phyloP scores from a whole-genome alignment of 1,140 invertebrate genomes.

The Lordiphosa collinella region DNA sequence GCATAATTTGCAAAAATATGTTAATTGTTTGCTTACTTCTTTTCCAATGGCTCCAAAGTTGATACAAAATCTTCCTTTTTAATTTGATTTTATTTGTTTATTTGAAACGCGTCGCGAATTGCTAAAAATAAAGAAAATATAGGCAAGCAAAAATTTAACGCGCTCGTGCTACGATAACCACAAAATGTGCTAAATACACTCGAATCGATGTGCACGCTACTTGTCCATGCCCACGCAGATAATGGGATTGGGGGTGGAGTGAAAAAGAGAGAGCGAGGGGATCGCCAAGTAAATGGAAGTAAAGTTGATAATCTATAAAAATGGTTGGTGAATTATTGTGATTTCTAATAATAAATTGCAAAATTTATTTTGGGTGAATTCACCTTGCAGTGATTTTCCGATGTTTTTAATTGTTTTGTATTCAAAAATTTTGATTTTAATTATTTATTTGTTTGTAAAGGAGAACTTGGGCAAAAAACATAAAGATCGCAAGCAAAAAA shows the following conservation, averaged over 20 bases:
- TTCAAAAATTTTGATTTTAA: too few species aligned
- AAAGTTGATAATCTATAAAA: too few species aligned
- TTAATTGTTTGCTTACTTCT: conserved; percentile 44
- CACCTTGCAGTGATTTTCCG: too few species aligned
- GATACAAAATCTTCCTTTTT: conserved; percentile 3
- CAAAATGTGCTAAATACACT: conserved; percentile 60
- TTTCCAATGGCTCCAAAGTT: not conserved
- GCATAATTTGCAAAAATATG: conserved; percentile 62
- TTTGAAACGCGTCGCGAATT: conserved; percentile 47
- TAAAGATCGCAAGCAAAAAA: too few species aligned
- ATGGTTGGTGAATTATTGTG: too few species aligned
- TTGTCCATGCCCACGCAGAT: conserved; percentile 31
- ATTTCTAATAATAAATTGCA: too few species aligned
- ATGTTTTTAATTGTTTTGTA: too few species aligned
- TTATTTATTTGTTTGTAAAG: too few species aligned
- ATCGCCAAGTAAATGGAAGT: not conserved
- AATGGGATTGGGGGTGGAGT: not conserved
- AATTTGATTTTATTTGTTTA: conserved; percentile 15
- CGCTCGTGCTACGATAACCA: conserved; percentile 51
- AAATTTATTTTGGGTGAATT: too few species aligned
- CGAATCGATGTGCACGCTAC: conserved; percentile 33
- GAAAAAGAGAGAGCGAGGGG: not conserved
- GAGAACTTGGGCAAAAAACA: too few species aligned
- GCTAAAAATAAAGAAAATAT: conserved; percentile 64
- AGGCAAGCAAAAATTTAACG: conserved; percentile 36